phyloP scores from a whole-genome alignment of 1,140 invertebrate species.

The Drosophila kepulauana region DNA sequence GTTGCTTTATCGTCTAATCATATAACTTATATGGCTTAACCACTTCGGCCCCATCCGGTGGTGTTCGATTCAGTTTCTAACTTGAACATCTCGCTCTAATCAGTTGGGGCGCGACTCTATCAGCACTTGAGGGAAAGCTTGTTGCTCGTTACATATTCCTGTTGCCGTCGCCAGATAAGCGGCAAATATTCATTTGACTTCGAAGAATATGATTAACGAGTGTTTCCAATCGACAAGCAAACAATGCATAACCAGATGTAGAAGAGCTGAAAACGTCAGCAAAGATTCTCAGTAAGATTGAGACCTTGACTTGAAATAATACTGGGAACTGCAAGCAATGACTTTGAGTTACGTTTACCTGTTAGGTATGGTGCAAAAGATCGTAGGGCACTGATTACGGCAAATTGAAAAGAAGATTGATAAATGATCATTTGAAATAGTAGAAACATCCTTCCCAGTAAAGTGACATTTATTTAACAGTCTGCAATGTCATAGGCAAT shows the following conservation, averaged over 20 bases:
- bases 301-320: not conserved
- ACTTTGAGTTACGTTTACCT: too few species aligned
- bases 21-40: conserved; percentile 11
- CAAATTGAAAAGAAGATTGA: too few species aligned
- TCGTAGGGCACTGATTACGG: too few species aligned
- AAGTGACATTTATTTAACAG: too few species aligned
- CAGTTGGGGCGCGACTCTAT: conserved; percentile 16
- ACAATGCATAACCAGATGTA: not conserved
- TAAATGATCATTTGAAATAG: too few species aligned
- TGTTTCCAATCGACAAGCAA: not conserved
- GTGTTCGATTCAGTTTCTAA: conserved; percentile 14
- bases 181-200: not conserved
- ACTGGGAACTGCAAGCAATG: not conserved
- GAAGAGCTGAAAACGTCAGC: not conserved
- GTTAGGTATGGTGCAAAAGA: too few species aligned
- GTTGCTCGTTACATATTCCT: too few species aligned
- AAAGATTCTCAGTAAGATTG: not conserved
- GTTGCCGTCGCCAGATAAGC: not conserved
- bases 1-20: conserved; percentile 2
- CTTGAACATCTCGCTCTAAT: not conserved
- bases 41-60: conserved; percentile 24
- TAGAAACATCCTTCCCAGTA: too few species aligned
- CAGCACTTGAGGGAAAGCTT: conserved; percentile 2
- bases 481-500: too few species aligned
- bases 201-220: not conserved